phyloP scores from a whole-genome alignment of 37 sponge, comb jelly and placozoan genomes.

The Halichondria panicea region DNA sequence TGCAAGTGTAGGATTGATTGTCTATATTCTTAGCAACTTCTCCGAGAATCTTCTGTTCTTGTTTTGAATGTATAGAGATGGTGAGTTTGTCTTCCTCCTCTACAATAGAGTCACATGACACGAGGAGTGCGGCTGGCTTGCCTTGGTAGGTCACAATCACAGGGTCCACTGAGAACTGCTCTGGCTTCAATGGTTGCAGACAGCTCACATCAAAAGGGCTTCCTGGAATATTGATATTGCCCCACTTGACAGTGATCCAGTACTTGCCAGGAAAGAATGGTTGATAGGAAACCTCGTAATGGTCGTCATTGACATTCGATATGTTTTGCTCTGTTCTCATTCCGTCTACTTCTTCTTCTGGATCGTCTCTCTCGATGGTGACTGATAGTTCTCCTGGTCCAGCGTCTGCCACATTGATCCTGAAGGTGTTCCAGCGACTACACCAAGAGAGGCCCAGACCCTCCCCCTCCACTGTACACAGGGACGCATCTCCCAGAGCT shows the following conservation, averaged over 20 bases:
- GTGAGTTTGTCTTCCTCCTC: constrained; percentile 34
- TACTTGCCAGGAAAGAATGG: constrained; percentile 54
- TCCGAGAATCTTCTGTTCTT: constrained; percentile 9
- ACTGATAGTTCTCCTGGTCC: constrained; percentile 64
- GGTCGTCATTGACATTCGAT: constrained; percentile 9
- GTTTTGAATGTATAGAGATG: constrained; percentile 20
- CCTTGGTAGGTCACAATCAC: constrained; percentile 26
- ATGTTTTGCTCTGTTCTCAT: constrained; percentile 36
- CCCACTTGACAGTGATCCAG: constrained; percentile 63
- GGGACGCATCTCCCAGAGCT: constrained; percentile 39
- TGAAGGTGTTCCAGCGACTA: constrained; percentile 33
- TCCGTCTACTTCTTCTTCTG: constrained; percentile 22
- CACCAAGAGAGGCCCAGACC: constrained; percentile 54
- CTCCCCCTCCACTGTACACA: constrained; percentile 65
- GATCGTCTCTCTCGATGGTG: constrained; percentile 32
- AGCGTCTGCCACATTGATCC: constrained; percentile 43
- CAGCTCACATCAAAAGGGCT: constrained; percentile 70
- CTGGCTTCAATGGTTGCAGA: constrained; percentile 27
- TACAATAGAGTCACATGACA: constrained; percentile 26
- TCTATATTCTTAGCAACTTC: constrained; percentile 5
- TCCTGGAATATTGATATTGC: constrained; percentile 52
- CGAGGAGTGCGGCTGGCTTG: constrained; percentile 25
- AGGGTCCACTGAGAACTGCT: constrained; percentile 19
- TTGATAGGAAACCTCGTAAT: constrained; percentile 61
- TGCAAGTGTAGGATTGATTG: constrained; percentile 1